These are phyloP conservation scores for Entomyzon cyanotis DNA, from an alignment of 2,113 vertebrate genomes.

Conservation along the genomic window DNA sequence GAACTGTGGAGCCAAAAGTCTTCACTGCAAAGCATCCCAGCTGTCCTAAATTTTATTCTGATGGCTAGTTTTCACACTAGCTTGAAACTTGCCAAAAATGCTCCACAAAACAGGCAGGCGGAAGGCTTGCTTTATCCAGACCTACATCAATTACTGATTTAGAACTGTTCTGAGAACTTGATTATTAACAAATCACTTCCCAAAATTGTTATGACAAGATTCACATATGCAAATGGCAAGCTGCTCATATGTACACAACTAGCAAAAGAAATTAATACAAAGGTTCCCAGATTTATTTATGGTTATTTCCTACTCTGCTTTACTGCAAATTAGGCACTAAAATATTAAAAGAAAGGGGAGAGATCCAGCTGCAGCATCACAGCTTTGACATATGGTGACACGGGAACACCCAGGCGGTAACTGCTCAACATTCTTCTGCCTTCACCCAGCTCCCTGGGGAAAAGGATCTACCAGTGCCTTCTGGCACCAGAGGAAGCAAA, in stretches of 20 bases:
- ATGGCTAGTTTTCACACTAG: slow-evolving; percentile 81
- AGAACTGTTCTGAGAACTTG: slow-evolving; percentile 77
- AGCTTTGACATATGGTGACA: slow-evolving; percentile 3
- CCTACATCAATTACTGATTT: slow-evolving; percentile 76
- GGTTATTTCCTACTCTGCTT: slow-evolving; percentile 62
- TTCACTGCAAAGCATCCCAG: slow-evolving; percentile 81
- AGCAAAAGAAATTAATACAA: slow-evolving; percentile 67
- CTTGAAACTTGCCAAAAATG: slow-evolving; percentile 74
- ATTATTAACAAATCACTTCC: slow-evolving; percentile 82
- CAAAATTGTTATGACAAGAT: slow-evolving; percentile 74
- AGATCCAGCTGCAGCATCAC: neutral
- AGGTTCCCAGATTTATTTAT: slow-evolving; percentile 65
- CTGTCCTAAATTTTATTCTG: slow-evolving; percentile 84
- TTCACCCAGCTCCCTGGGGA: neutral
- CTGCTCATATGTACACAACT: slow-evolving; percentile 62
- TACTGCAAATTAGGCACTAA: slow-evolving; percentile 49
- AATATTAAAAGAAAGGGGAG: neutral
- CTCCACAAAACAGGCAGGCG: slow-evolving; percentile 71
- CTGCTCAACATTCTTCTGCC: neutral
- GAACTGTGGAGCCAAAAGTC: slow-evolving; percentile 81
- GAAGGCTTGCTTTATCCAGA: slow-evolving; percentile 70
- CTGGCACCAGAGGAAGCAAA: neutral
- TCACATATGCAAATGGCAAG: slow-evolving; percentile 75
- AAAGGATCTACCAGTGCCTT: neutral
- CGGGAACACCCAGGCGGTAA: neutral